phyloP scores from a whole-genome alignment of 2,888 invertebrate genomes.

The Ptilodon capucinus region DNA sequence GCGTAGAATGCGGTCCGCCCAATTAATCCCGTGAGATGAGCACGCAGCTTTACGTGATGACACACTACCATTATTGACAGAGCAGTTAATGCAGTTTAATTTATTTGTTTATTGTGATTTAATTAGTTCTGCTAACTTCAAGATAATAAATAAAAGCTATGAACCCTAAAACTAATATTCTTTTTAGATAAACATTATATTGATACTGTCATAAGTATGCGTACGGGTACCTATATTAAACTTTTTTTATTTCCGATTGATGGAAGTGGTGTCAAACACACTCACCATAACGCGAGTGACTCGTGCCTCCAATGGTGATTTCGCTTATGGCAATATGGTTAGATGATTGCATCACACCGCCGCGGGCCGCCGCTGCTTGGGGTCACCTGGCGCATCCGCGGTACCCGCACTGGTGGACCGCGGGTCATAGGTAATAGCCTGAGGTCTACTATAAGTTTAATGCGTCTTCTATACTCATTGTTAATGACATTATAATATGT shows the following conservation, averaged over 20 bases:
- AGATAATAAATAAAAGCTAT: no score
- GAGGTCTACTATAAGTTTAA: no score
- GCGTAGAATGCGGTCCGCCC: constrained; percentile 40
- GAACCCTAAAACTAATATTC: no score
- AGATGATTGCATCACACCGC: constrained; percentile 29
- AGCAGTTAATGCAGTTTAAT: constrained; percentile 2
- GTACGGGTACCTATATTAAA: no score
- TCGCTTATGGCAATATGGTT: constrained; percentile 20
- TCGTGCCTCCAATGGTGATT: constrained; percentile 13
- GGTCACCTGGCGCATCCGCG: constrained; percentile 41
- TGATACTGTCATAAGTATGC: no score
- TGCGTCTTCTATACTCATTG: no score
- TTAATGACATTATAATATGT: no score
- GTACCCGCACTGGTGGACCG: constrained; percentile 29
- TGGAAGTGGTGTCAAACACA: constrained; percentile 1
- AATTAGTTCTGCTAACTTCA: no score
- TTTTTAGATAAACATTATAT: no score
- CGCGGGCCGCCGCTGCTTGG: constrained; percentile 29
- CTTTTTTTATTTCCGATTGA: no score
- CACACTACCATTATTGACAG: constrained; percentile 3
- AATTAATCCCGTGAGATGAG: constrained; percentile 53
- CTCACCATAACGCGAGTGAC: constrained; percentile 16
- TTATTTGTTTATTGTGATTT: neutral
- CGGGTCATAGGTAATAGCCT: no score
- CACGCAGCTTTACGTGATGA: constrained; percentile 7